Evolutionary conservation across 2,888 invertebrate species (phyloP).

Genomic region (Tyria jacobaeae): DNA sequence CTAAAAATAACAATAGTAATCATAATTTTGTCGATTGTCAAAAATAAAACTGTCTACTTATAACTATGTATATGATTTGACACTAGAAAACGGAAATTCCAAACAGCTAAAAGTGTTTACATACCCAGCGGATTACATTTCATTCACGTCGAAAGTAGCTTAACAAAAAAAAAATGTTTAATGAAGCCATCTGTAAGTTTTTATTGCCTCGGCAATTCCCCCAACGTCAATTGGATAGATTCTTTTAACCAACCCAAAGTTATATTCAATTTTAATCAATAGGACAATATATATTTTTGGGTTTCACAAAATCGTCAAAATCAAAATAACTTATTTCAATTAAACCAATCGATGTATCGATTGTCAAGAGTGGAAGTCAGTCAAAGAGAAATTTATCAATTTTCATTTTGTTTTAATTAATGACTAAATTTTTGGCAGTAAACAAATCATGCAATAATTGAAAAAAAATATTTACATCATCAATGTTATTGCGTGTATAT

Average conservation of each 20-base stretch:
- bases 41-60: background rate
- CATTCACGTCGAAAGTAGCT: background rate
- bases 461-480: no score
- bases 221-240: background rate
- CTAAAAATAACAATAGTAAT: background rate
- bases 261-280: no score
- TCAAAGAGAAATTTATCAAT: no score
- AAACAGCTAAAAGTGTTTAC: background rate
- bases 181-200: background rate
- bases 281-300: background rate
- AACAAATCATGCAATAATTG: no score
- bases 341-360: no score
- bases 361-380: no score
- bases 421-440: no score
- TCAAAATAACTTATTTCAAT: background rate
- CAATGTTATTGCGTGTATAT: no score
- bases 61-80: background rate
- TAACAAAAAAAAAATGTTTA: background rate
- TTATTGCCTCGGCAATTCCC: background rate
- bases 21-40: background rate
- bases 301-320: background rate
- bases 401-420: no score
- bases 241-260: no score
- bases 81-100: background rate
- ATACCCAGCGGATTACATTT: background rate